Conservation (phyloP, 1,140 invertebrate species). For the Bombus ignitus region DNA sequence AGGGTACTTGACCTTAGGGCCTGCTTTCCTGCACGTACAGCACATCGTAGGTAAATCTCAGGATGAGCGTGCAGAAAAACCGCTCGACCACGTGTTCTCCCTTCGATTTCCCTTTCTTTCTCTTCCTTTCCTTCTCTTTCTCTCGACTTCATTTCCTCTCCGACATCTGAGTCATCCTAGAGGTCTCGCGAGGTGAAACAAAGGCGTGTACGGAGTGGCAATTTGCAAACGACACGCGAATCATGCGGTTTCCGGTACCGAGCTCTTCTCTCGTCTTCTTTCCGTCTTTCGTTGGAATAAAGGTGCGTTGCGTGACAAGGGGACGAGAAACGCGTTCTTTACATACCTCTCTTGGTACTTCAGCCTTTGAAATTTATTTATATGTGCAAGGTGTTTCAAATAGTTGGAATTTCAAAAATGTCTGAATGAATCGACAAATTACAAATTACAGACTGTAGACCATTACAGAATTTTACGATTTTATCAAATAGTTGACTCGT, state of each 20-base stretch:
- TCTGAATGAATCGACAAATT: too few relatives aligned
- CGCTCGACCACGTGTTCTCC: background rate
- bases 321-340: background rate
- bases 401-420: too few relatives aligned
- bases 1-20: constrained; percentile 68
- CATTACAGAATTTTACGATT: background rate
- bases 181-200: constrained; percentile 60
- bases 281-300: too few relatives aligned
- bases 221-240: constrained; percentile 73
- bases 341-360: background rate
- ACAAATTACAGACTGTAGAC: too few relatives aligned
- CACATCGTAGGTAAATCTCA: constrained; percentile 3
- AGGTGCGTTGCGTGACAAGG: background rate
- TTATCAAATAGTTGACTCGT: background rate
- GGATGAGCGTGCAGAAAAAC: constrained; percentile 9
- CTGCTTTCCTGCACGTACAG: constrained; percentile 12
- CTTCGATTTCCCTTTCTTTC: constrained; percentile 58
- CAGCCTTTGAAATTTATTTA: background rate
- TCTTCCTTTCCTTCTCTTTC: background rate
- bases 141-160: constrained; percentile 32
- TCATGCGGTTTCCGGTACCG: constrained; percentile 35
- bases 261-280: background rate
- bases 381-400: background rate
- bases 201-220: constrained; percentile 59
- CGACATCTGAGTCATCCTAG: constrained; percentile 59